A percentile compares a stretch with the other conserved stretches of the same genome.
Conservation (phyloP, 2,797 vertebrate species). For the Acropternis orthonyx region DNA sequence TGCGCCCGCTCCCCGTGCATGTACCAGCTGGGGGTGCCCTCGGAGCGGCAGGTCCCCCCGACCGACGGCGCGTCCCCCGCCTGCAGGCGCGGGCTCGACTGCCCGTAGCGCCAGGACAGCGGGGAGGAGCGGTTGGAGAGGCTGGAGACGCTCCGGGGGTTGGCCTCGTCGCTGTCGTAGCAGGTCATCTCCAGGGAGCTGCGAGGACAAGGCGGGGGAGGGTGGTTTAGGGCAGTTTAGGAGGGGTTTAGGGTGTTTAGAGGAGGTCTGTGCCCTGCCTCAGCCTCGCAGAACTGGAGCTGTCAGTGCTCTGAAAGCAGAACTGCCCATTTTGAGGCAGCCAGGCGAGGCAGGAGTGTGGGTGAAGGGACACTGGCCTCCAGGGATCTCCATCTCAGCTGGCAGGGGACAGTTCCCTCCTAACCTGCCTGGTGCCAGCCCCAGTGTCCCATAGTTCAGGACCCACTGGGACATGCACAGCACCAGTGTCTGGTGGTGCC, state of each 20-base stretch:
- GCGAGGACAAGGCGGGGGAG: background rate
- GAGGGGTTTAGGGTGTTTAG: background rate
- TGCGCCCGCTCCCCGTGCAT: conserved; percentile 80
- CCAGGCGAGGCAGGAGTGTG: background rate
- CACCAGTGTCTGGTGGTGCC: rapidly evolving
- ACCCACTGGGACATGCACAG: background rate
- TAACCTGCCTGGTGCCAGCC: background rate
- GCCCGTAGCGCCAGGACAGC: conserved; percentile 92
- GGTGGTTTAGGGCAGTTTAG: too few species aligned
- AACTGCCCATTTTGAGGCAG: background rate
- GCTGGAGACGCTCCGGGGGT: conserved; percentile 89
- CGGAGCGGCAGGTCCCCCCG: conserved; percentile 82
- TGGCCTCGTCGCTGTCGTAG: conserved; percentile 93
- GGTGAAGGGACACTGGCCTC: rapidly evolving
- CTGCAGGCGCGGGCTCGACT: conserved; percentile 93
- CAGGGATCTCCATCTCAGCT: background rate
- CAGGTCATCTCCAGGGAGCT: conserved; percentile 89
- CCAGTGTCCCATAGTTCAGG: background rate
- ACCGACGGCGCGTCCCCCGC: conserved; percentile 92
- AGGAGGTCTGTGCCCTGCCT: background rate
- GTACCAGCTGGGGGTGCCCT: conserved; percentile 78
- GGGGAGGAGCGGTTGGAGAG: conserved; percentile 94
- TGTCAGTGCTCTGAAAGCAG: background rate
- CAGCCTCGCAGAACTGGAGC: background rate
- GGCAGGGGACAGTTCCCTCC: background rate